These are phyloP conservation scores for Alexandromys fortis DNA, from an alignment of 2,113 vertebrate genomes.

Conservation along the genomic window DNA sequence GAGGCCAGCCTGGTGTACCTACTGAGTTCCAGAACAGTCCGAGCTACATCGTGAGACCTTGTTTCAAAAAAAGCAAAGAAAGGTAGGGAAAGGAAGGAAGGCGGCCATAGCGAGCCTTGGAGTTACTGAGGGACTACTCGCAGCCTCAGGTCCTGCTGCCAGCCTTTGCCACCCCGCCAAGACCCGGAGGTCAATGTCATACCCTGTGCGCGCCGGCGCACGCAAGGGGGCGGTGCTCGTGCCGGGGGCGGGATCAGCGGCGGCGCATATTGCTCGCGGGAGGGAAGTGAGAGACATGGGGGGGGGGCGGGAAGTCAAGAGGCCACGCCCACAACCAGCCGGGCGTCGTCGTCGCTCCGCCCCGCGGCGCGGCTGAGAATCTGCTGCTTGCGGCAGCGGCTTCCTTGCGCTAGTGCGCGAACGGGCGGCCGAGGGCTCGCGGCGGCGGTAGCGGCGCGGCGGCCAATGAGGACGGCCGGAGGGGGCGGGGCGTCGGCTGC, in stretches of 20 bases:
- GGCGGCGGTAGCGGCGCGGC: not conserved
- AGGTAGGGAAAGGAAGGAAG: not conserved
- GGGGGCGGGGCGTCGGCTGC: slow-evolving; percentile 56
- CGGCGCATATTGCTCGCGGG: not conserved
- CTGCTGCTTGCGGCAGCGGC: not conserved
- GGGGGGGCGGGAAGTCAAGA: not conserved
- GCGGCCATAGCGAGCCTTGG: too few relatives aligned
- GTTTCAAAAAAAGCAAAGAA: not conserved
- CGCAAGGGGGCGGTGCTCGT: not conserved
- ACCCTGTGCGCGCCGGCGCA: not conserved
- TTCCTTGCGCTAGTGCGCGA: not conserved
- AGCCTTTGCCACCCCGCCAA: too few relatives aligned
- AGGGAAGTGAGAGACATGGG: not conserved
- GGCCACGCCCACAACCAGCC: not conserved
- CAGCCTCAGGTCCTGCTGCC: not conserved
- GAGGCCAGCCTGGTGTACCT: not conserved
- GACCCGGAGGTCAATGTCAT: not conserved
- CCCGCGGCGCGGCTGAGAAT: not conserved
- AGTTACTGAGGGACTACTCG: too few relatives aligned
- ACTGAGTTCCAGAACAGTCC: not conserved
- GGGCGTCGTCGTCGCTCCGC: not conserved
- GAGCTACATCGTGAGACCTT: not conserved
- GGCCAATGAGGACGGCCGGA: slow-evolving; percentile 20
- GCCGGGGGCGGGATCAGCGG: slow-evolving; percentile 41
- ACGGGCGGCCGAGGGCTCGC: not conserved